Evolutionary conservation across 2,888 invertebrate species (phyloP).

Genomic region (Lissocephala sabroskyi): DNA sequence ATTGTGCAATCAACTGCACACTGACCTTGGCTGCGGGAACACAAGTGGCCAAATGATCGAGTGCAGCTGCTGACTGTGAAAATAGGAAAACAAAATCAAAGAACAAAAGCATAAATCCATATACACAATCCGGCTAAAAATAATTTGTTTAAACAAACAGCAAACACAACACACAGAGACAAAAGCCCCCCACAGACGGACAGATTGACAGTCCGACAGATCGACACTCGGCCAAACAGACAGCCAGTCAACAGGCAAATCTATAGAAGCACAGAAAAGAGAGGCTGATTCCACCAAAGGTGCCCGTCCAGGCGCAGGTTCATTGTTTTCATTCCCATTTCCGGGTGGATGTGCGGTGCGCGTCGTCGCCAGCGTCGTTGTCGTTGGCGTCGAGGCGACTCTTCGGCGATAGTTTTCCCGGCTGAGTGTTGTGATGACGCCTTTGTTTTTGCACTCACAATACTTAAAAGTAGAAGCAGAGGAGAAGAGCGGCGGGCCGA

Average conservation of each 20-base stretch:
- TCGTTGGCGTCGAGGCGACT: no score
- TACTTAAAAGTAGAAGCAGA: constrained; percentile 26
- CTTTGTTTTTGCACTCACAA: constrained; percentile 52
- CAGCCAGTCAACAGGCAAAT: no score
- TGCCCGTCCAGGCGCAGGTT: neutral
- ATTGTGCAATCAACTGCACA: no score
- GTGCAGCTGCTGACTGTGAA: neutral
- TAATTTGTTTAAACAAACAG: constrained; percentile 48
- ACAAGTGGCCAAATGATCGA: neutral
- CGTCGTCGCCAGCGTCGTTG: constrained; percentile 13
- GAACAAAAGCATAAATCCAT: neutral
- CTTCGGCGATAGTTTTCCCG: no score
- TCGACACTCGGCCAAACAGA: neutral
- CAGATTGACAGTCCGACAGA: neutral
- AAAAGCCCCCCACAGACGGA: neutral
- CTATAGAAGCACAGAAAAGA: no score
- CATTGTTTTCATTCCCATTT: neutral
- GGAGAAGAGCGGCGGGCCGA: constrained; percentile 8
- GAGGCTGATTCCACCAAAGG: neutral
- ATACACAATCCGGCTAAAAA: constrained; percentile 49
- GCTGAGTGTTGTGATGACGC: constrained; percentile 52
- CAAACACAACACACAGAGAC: neutral
- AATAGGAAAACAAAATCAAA: neutral
- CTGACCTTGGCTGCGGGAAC: no score
- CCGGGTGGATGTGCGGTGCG: neutral